A percentile compares a stretch with the other conserved stretches of the same genome.
These are phyloP conservation scores for Ischnus inquisitorius DNA, from an alignment of 2,888 invertebrate species.

Conservation along the genomic window DNA sequence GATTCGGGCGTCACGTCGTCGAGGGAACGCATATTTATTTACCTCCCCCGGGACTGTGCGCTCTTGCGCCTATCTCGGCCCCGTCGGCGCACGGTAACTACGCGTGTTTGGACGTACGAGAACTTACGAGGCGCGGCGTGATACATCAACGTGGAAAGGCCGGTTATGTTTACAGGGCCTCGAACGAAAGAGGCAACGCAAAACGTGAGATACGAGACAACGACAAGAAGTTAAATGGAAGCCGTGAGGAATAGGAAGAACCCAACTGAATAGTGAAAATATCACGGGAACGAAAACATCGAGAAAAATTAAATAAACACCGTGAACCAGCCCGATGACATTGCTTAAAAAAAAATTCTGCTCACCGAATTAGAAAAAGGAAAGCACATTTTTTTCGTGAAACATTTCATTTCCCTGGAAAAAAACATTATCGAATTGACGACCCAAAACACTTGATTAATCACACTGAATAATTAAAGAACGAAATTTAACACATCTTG, in stretches of 20 bases:
- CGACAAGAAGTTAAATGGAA: conserved; percentile 45
- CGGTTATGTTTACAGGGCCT: conserved; percentile 69
- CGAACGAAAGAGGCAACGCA: neutral
- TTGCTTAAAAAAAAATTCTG: neutral
- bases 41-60: conserved; percentile 29
- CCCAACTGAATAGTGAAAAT: conserved; percentile 6
- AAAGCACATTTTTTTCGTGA: neutral
- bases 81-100: conserved; percentile 42
- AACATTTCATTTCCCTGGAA: neutral
- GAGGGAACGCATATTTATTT: conserved; percentile 68
- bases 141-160: conserved; percentile 69
- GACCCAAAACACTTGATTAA: too few relatives aligned
- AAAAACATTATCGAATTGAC: neutral
- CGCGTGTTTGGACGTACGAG: conserved; percentile 70
- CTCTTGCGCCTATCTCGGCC: conserved; percentile 49
- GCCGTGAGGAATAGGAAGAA: conserved; percentile 3
- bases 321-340: conserved; percentile 3
- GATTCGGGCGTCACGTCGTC: conserved; percentile 65
- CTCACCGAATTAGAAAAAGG: neutral
- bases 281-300: conserved; percentile 44
- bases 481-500: too few relatives aligned
- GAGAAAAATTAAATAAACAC: conserved; percentile 49
- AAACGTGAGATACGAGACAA: conserved; percentile 41
- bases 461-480: too few relatives aligned
- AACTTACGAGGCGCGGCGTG: conserved; percentile 70